These are phyloP conservation scores for Spilogale gracilis DNA, from an alignment of 2,113 vertebrate species.

Conservation along the genomic window DNA sequence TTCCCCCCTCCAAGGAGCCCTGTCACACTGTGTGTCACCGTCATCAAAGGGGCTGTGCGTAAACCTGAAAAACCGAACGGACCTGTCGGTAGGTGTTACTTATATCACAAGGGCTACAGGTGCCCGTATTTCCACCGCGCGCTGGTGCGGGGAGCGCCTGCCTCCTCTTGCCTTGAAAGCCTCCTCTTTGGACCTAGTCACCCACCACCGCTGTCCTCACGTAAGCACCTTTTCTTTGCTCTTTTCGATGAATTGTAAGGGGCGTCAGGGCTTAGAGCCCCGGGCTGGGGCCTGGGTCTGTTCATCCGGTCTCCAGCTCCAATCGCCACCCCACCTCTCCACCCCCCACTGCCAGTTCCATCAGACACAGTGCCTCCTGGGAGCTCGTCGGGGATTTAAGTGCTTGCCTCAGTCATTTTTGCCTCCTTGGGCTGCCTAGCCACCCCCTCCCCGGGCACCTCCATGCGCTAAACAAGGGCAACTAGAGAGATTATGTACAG, in stretches of 20 bases:
- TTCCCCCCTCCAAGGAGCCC: slow-evolving; percentile 52
- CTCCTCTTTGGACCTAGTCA: slow-evolving; percentile 77
- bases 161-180: slow-evolving; percentile 73
- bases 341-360: not conserved
- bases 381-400: not conserved
- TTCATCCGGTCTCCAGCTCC: not conserved
- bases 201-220: slow-evolving; percentile 75
- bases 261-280: slow-evolving; percentile 49
- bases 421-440: not conserved
- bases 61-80: slow-evolving; percentile 89
- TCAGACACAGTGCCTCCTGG: not conserved
- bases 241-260: slow-evolving; percentile 55
- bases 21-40: slow-evolving; percentile 82
- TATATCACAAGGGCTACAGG: slow-evolving; percentile 84
- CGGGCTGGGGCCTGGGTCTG: not conserved
- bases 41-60: slow-evolving; percentile 85
- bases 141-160: slow-evolving; percentile 71
- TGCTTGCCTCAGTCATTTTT: not conserved
- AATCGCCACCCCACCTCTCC: not conserved
- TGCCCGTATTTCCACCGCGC: slow-evolving; percentile 80
- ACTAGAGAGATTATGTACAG: not conserved
- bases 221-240: slow-evolving; percentile 85
- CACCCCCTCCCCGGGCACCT: not conserved
- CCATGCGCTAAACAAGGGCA: not conserved
- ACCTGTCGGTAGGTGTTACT: slow-evolving; percentile 86